phyloP scores from a whole-genome alignment of 2,888 invertebrate species.

The Caenorhabditis sulstoni region DNA sequence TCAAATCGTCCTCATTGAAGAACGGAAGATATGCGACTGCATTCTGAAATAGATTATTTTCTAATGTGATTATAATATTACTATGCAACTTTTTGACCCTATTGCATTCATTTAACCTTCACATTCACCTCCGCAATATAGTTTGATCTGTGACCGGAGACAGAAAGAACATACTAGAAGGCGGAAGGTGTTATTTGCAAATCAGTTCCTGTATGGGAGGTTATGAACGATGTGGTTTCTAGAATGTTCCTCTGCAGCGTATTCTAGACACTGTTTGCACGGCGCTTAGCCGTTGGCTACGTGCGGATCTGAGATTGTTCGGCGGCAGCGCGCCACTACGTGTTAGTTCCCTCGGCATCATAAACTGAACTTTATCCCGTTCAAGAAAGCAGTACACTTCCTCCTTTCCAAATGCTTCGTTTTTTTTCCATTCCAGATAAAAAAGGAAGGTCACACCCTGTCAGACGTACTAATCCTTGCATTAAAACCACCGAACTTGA shows the following conservation, averaged over 20 bases:
- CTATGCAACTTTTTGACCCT: conserved; percentile 31
- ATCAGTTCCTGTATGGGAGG: not conserved
- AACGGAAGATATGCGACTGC: conserved; percentile 72
- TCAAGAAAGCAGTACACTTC: not conserved
- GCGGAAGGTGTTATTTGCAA: no score
- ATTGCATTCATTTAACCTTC: conserved; percentile 1
- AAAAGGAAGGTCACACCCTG: conserved; percentile 46
- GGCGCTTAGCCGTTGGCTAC: conserved; percentile 5
- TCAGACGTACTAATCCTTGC: conserved; percentile 31
- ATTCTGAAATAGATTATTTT: conserved; percentile 64
- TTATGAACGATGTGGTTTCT: not conserved
- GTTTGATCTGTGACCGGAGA: not conserved
- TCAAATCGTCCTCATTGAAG: conserved; percentile 78
- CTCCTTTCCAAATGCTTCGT: not conserved
- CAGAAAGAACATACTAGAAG: not conserved
- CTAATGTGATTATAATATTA: conserved; percentile 34
- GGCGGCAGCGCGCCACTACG: conserved; percentile 19
- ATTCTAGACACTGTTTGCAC: not conserved
- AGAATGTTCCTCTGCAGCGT: not conserved
- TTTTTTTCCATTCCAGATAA: conserved; percentile 22
- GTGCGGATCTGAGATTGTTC: conserved; percentile 39
- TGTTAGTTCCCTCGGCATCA: conserved; percentile 7
- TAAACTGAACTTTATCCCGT: conserved; percentile 17
- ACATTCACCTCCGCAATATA: no score
- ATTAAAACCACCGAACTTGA: conserved; percentile 38